Base-by-base conservation (phyloP, 2,888 invertebrate species). In the Empis stercorea region DNA sequence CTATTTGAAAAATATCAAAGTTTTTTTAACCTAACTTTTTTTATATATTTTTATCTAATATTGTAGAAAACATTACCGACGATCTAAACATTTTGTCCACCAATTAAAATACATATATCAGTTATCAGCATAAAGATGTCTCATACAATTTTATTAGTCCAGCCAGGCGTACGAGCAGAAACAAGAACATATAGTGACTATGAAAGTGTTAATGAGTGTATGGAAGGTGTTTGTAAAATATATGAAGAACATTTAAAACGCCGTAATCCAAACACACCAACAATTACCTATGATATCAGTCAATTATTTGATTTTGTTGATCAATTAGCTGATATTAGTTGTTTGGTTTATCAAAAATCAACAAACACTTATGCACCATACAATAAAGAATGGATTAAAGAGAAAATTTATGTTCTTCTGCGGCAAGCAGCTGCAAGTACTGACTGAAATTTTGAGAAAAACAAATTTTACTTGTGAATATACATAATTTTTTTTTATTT, bases 321-420 rank as follows among this genome's bases (percentile, higher is more conserved):
- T 70, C 89, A 91, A 72, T 73, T 99, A 43, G 82, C 89, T 17
- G 99, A 99, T 65, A 76, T 99, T 44, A 92, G 93, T 58, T 96
- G 97, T 63, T 73, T 99, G 51, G 97, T 99, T 52, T 96, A 92
- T 68, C 91, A 95, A 71, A 94, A 94, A 65, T 85, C 87, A 9
- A 88, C 89, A 38, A 92, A 93, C 62, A 92, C 93, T 0, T 99
- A 99, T 62, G 91, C 93, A 2, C 99, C 99, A 0, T 96, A 96
- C 72, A 96, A 96, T 68, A 97, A 97, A 72, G 95, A 94, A 61
- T 99, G 96, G 96, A 93, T 99, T 49, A 99, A 99, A 69, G 96
- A 99, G 66, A 95, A 97, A 67, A 95, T 99, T 53, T 97, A 96
- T 64, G 86, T 95, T 5, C 72, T 97, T 59, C 72, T 97, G 52